Conservation (phyloP, 37 sponge, comb jelly and placozoan species). For the Dysidea cf. avara region DNA sequence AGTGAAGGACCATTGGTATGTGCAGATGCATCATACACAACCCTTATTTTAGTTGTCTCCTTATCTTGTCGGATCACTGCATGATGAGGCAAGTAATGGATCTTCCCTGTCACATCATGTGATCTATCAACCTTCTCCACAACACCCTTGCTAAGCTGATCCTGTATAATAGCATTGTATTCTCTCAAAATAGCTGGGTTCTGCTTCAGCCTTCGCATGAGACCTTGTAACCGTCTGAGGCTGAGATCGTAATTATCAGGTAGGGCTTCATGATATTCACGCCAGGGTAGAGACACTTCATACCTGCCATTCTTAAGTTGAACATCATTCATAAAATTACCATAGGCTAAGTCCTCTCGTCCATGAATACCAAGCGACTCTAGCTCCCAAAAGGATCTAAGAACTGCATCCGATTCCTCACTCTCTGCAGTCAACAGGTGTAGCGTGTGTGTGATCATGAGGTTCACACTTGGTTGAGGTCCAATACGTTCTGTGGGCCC, state of each 20-base stretch:
- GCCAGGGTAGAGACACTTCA: constrained; percentile 38
- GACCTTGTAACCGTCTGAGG: constrained; percentile 1
- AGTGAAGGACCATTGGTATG: too few species aligned
- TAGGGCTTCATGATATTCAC: constrained; percentile 29
- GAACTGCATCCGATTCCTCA: constrained; percentile 9
- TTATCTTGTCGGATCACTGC: too few species aligned
- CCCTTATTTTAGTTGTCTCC: too few species aligned
- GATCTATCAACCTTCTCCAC: constrained; percentile 31
- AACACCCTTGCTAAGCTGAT: constrained; percentile 17
- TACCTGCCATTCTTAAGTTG: constrained; percentile 21
- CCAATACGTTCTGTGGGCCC: constrained; percentile 1
- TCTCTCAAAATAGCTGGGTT: constrained; percentile 22
- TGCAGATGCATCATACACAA: too few species aligned
- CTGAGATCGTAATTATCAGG: constrained; percentile 34
- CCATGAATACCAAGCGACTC: constrained; percentile 23
- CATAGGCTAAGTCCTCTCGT: background rate
- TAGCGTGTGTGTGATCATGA: constrained; percentile 16
- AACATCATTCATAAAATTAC: constrained; percentile 13
- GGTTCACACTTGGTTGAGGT: background rate
- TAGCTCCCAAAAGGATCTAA: constrained; percentile 35
- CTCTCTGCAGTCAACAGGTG: background rate
- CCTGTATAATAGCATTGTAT: constrained; percentile 28
- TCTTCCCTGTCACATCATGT: too few species aligned
- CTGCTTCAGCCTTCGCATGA: constrained; percentile 23
- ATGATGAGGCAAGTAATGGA: too few species aligned